Conservation (phyloP, 2,797 vertebrate genomes). For the Enteromius unitaeniatus region DNA sequence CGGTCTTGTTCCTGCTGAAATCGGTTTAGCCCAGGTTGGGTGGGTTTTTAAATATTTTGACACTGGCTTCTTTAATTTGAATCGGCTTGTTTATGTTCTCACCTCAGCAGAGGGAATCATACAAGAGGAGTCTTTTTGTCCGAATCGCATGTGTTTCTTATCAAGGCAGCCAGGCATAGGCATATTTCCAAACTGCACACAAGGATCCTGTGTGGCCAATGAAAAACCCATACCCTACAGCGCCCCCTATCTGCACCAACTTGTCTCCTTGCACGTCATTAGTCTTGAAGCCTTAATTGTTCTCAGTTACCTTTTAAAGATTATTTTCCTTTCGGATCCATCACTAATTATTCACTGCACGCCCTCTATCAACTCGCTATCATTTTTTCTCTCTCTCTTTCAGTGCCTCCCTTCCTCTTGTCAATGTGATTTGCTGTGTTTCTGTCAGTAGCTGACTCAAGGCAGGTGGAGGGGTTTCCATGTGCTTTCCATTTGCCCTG, state of each 20-base stretch:
- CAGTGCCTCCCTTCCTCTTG: constrained; percentile 34
- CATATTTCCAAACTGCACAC: constrained; percentile 58
- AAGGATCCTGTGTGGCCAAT: constrained; percentile 40
- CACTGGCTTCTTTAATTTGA: constrained; percentile 63
- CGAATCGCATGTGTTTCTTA: constrained; percentile 66
- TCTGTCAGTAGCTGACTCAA: constrained; percentile 64
- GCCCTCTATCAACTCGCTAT: constrained; percentile 3
- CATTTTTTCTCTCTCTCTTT: constrained; percentile 20
- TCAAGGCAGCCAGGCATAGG: constrained; percentile 60
- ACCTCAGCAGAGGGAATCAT: constrained; percentile 61
- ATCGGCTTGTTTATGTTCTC: constrained; percentile 66
- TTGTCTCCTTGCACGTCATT: not conserved
- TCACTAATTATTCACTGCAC: constrained; percentile 30
- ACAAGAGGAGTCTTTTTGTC: constrained; percentile 62
- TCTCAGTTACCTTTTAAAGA: constrained; percentile 12
- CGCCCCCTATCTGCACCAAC: constrained; percentile 56
- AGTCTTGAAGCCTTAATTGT: constrained; percentile 27
- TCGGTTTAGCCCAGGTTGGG: constrained; percentile 59
- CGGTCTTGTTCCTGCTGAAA: constrained; percentile 50
- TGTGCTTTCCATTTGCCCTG: constrained; percentile 66
- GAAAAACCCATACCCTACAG: constrained; percentile 41
- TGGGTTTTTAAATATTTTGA: constrained; percentile 65
- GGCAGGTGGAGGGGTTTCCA: constrained; percentile 67
- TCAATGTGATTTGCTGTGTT: constrained; percentile 52
- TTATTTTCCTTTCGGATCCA: constrained; percentile 13